Conservation (phyloP, 2,888 invertebrate species). For the Oconnorella tubifera region DNA sequence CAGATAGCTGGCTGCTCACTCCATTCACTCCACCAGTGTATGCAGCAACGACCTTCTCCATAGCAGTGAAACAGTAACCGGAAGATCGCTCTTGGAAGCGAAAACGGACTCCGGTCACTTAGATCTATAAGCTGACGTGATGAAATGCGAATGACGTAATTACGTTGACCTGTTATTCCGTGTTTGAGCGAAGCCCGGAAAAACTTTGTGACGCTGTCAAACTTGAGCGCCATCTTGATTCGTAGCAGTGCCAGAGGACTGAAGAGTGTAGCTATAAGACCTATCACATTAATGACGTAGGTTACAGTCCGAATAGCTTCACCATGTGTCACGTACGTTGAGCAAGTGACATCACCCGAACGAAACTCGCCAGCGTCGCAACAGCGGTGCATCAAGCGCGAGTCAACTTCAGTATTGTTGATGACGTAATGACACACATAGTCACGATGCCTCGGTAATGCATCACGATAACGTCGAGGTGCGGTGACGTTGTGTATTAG, state of each 20-base stretch:
- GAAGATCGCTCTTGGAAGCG: conserved; percentile 33
- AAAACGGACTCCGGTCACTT: conserved; percentile 35
- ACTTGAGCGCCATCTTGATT: conserved; percentile 31
- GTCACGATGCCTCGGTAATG: conserved; percentile 18
- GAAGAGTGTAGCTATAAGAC: conserved; percentile 33
- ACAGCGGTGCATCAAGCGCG: conserved; percentile 31
- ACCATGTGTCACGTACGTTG: conserved; percentile 23
- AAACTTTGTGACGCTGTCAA: conserved; percentile 36
- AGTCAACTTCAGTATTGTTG: conserved; percentile 18
- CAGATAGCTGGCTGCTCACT: conserved; percentile 34
- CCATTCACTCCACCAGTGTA: conserved; percentile 39
- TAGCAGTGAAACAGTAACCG: conserved; percentile 36
- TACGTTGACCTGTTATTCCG: conserved; percentile 39
- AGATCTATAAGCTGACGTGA: conserved; percentile 38
- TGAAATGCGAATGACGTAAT: conserved; percentile 38
- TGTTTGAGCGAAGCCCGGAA: conserved; percentile 38
- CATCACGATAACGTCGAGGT: not conserved
- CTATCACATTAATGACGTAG: conserved; percentile 29
- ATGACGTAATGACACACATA: conserved; percentile 35
- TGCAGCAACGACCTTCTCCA: conserved; percentile 39
- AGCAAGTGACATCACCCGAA: conserved; percentile 23
- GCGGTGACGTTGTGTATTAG: conserved; percentile 32
- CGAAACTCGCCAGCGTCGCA: conserved; percentile 32
- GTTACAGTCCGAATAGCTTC: conserved; percentile 25
- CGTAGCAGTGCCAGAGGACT: conserved; percentile 33